Evolutionary conservation across 2,888 invertebrate genomes (phyloP), one percentile per base, ranked within the genome.

Genomic region (Ceriagrion tenellum): DNA sequence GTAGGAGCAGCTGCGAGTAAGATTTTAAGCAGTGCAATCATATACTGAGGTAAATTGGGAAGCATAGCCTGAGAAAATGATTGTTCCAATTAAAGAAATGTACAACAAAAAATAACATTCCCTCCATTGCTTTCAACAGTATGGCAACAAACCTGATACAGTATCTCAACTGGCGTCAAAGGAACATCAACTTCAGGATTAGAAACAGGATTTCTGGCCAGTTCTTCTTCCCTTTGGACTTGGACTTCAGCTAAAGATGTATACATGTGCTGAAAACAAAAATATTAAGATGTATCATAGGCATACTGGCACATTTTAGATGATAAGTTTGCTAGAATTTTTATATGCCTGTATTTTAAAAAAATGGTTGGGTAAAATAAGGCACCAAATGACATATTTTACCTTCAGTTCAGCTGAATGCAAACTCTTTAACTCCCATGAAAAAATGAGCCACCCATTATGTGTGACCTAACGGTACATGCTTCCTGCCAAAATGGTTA

Each of bases 1-100:
- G 99, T 99, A 10, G 99, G 99, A 69, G 99, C 99, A 95, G 99
- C 99, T 59, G 99, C 99, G 95, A 99, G 97, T 95, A 99, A 97
- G 96, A 99, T 99, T 97, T 99, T 99, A 95, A 99, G 97, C 95
- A 99, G 97, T 47, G 99, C 99, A 96, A 99, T 99, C 98, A 99
- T 99, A 96, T 99, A 99, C 96, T 99, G 99, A 20, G 99, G 99
- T 96, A 99, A 97, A 97, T 99, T 99, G 0, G 99, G 99, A 96
- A 99, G 97, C 97, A 99, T 99, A n/a, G 99, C 99, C 96, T 97
- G 96, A 55, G 81, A 95, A 1, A 74, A 30, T 55, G 12, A 26
- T 74, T 55, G 69, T 74, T 40, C 8, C 59, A 20, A 63, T 91
- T 74, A 69, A 20, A 90, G 10, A 95, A 59, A 35, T 26, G 30